Evolutionary conservation across 2,797 vertebrate species (phyloP).

Genomic region (Poeciliopsis turneri): DNA sequence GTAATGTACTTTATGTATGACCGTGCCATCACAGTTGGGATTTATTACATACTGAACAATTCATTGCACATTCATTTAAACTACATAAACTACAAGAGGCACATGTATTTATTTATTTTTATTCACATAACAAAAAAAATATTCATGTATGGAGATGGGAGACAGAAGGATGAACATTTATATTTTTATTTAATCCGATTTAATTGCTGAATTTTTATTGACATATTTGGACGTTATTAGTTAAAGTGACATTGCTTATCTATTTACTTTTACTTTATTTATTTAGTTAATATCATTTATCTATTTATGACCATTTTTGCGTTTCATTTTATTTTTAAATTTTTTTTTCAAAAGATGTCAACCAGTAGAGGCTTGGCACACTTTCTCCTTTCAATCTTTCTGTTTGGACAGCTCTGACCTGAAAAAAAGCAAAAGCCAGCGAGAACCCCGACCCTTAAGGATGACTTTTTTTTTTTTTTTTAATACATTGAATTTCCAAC

Average conservation of each 20-base stretch:
- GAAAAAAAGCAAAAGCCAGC: not conserved
- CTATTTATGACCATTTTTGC: not conserved
- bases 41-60: not conserved
- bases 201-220: not conserved
- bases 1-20: not conserved
- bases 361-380: not conserved
- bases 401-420: not conserved
- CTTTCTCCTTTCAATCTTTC: not conserved
- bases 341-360: not conserved
- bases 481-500: too few species aligned
- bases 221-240: not conserved
- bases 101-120: not conserved
- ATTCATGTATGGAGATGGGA: not conserved
- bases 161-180: not conserved
- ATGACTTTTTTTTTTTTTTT: not conserved
- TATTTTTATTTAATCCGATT: not conserved
- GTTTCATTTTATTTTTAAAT: not conserved
- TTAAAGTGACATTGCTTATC: not conserved
- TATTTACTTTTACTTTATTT: not conserved
- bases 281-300: not conserved
- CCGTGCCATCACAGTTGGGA: not conserved
- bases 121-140: not conserved
- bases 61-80: constrained; percentile 1
- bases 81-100: not conserved
- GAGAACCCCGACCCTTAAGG: not conserved